phyloP scores from a whole-genome alignment of 2,888 invertebrate genomes.

The Amitus sp. region DNA sequence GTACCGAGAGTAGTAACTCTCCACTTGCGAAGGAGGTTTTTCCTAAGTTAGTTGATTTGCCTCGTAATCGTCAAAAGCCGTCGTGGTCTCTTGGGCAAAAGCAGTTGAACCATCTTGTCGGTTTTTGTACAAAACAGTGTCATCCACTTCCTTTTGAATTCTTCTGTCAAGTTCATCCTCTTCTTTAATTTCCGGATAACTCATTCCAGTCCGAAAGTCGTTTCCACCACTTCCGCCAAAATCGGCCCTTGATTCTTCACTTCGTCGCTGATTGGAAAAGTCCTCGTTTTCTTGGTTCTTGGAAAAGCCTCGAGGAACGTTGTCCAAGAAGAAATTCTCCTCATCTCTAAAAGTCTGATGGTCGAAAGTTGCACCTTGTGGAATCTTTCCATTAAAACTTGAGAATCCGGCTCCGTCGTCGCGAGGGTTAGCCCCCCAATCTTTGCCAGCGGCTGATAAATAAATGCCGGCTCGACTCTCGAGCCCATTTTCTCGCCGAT shows the following conservation, averaged over 20 bases:
- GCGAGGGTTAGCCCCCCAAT: conserved; percentile 17
- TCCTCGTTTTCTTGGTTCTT: conserved; percentile 14
- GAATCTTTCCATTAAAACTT: conserved; percentile 25
- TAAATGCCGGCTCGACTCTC: conserved; percentile 18
- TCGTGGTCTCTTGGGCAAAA: background rate
- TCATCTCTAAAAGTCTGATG: conserved; percentile 10
- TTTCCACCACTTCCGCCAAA: background rate
- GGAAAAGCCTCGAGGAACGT: conserved; percentile 39
- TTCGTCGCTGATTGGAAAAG: background rate
- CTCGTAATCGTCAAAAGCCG: conserved; percentile 10
- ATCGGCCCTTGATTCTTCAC: background rate
- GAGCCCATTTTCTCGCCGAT: conserved; percentile 19
- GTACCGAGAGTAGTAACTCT: conserved; percentile 29
- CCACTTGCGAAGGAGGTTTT: conserved; percentile 15
- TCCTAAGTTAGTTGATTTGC: conserved; percentile 24
- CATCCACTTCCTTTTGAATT: conserved; percentile 40
- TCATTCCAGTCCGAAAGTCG: conserved; percentile 11
- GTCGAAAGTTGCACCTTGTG: conserved; percentile 9
- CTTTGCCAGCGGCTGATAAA: conserved; percentile 20
- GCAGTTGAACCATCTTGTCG: background rate
- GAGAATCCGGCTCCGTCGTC: background rate
- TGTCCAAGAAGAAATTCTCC: conserved; percentile 22
- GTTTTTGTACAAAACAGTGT: conserved; percentile 33
- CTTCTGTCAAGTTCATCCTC: conserved; percentile 43
- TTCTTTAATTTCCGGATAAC: conserved; percentile 15